Conservation (phyloP, 1,140 invertebrate genomes). For the Limonius californicus region DNA sequence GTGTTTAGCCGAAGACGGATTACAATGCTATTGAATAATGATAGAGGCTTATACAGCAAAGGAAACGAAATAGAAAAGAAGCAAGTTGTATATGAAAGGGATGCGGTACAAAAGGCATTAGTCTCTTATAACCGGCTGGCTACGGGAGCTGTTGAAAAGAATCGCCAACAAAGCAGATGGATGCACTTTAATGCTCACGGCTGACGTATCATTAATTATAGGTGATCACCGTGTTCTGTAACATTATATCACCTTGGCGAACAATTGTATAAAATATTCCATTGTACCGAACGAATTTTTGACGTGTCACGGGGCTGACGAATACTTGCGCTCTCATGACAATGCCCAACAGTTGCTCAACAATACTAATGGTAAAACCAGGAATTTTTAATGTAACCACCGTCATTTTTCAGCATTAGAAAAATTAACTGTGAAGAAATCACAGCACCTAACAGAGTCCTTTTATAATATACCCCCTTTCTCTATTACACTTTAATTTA, state of each 20-base stretch:
- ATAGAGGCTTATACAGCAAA: constrained; percentile 32
- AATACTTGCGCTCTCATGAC: constrained; percentile 11
- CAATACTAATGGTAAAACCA: constrained; percentile 3
- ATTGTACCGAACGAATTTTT: constrained; percentile 23
- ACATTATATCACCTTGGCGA: constrained; percentile 31
- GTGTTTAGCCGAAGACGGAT: constrained; percentile 29
- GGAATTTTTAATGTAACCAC: neutral
- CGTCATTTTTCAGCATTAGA: constrained; percentile 2
- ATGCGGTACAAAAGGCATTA: constrained; percentile 36
- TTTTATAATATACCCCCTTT: no score
- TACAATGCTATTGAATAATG: constrained; percentile 35
- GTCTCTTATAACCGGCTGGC: constrained; percentile 35
- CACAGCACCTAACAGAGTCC: no score
- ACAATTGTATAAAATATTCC: constrained; percentile 31
- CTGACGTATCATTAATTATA: constrained; percentile 40
- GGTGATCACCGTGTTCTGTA: constrained; percentile 37
- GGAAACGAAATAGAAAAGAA: constrained; percentile 33
- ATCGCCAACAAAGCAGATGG: constrained; percentile 40
- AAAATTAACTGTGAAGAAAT: neutral
- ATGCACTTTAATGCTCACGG: constrained; percentile 38
- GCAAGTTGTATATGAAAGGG: constrained; percentile 36
- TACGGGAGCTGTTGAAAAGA: constrained; percentile 37
- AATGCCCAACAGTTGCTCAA: constrained; percentile 8
- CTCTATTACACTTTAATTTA: no score
- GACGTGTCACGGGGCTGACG: constrained; percentile 20